These are phyloP conservation scores for Chalcosyrphus nemorum DNA, from an alignment of 2,888 invertebrate genomes.

Conservation along the genomic window DNA sequence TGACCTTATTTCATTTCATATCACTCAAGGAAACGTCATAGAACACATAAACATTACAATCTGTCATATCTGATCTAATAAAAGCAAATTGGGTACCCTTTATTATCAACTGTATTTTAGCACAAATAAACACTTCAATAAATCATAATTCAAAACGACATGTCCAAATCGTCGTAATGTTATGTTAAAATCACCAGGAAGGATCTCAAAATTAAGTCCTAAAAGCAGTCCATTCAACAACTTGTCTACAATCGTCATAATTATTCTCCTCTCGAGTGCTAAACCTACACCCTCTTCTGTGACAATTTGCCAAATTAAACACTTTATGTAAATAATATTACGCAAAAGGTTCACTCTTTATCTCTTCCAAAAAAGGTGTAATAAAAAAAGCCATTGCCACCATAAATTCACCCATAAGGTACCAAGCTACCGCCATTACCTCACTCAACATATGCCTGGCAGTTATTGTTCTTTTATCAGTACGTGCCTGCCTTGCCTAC, in stretches of 20 bases:
- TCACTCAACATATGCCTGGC: slow-evolving; percentile 5
- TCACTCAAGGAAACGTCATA: too few relatives aligned
- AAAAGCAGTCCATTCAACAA: neutral
- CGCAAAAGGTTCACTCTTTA: neutral
- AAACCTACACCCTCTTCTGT: neutral
- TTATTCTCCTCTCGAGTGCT: neutral
- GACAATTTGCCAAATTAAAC: neutral
- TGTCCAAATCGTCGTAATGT: neutral
- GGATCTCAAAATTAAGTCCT: neutral
- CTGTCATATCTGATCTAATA: neutral
- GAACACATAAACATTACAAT: too few relatives aligned
- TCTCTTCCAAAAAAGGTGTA: neutral
- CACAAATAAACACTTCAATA: neutral
- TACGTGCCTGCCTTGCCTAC: neutral
- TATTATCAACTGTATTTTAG: neutral
- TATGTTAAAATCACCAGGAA: neutral
- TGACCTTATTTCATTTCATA: too few relatives aligned
- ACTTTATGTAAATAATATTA: neutral
- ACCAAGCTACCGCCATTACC: slow-evolving; percentile 7
- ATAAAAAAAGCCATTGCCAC: slow-evolving; percentile 1
- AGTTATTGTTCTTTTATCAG: slow-evolving; percentile 27
- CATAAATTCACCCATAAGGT: slow-evolving; percentile 31
- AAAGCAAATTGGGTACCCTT: neutral
- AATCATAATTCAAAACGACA: neutral
- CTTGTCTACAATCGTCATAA: neutral